Evolutionary conservation across 2,888 invertebrate species (phyloP), one percentile per base, ranked within the genome.

Genomic region (Mimas tiliae): DNA sequence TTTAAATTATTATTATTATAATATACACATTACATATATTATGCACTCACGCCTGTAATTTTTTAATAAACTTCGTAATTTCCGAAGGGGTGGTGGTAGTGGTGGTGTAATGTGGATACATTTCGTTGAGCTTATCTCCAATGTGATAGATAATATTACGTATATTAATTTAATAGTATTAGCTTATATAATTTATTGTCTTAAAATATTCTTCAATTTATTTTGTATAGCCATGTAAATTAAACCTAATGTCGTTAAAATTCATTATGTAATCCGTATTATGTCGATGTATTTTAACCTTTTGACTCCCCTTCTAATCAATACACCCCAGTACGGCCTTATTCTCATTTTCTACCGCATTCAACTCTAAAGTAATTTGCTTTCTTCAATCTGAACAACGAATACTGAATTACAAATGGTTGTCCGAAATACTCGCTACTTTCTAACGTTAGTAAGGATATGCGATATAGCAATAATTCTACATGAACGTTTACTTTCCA

Each of bases 391-490:
- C 34, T 33, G 21, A 19, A 19, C 38, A 34, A 34, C 58, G 42
- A 38, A 58, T 19, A 42, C 58, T 58, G 58, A 58, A 58, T 58
- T 58, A 58, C 58, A 58, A 58, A 58, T 42, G 19, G 16, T 42
- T 38, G 38, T 19, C 34, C 58, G 42, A 58, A 58, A 38, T 58
- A 42, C 55, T 38, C n/a, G 55, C 11, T 34, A 55, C 58, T 58
- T 58, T 58, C 58, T 58, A 58, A 55, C 33, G 53, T 14, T 53
- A 1, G 27, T 33, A 58, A 58, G 58, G 58, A 58, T 58, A 58
- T 38, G 21, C 19, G 42, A 42, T n/a, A 38, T 38, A 42, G 58
- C 38, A 58, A 58, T 42, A 58, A 42, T 12, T 58, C 58, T 58
- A 19, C 53, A 16, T 21, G 34, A 16, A 16, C 4, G 27, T 11